Evolutionary conservation across 1,140 invertebrate genomes (phyloP).

Genomic region (Periplaneta americana): DNA sequence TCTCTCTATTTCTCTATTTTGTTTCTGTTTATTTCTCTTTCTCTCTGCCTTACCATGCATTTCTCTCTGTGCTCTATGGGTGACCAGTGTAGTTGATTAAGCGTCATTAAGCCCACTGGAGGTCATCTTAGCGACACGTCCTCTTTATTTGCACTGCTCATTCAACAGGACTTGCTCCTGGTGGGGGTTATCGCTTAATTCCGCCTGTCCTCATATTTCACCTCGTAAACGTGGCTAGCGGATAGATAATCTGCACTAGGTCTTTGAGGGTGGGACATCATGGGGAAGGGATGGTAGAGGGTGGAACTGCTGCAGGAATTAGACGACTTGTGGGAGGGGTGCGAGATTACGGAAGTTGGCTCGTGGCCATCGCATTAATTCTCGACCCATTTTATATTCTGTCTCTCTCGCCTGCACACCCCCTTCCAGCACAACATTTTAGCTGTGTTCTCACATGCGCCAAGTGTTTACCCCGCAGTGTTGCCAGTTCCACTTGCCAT

Average conservation of each 20-base stretch:
- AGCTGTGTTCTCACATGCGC: not conserved
- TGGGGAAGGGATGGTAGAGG: not conserved
- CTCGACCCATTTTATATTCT: too few relatives aligned
- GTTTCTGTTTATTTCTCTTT: too few relatives aligned
- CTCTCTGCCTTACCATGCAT: too few relatives aligned
- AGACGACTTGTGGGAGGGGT: not conserved
- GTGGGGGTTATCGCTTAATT: not conserved
- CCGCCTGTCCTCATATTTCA: not conserved
- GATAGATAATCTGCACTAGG: not conserved
- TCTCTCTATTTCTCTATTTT: too few relatives aligned
- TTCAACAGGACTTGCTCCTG: not conserved
- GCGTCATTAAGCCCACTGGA: too few relatives aligned
- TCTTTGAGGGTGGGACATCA: not conserved
- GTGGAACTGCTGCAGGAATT: not conserved
- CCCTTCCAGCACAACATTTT: not conserved
- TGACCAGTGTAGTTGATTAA: too few relatives aligned
- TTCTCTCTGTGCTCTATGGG: too few relatives aligned
- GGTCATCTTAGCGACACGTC: not conserved
- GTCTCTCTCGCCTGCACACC: not conserved
- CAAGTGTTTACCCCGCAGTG: not conserved
- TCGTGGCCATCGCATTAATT: not conserved
- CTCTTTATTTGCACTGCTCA: not conserved
- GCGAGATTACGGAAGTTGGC: not conserved
- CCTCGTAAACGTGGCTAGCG: not conserved
- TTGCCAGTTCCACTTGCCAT: not conserved